Base-by-base conservation (phyloP, 2,888 invertebrate genomes). In the Pyralis farinalis region DNA sequence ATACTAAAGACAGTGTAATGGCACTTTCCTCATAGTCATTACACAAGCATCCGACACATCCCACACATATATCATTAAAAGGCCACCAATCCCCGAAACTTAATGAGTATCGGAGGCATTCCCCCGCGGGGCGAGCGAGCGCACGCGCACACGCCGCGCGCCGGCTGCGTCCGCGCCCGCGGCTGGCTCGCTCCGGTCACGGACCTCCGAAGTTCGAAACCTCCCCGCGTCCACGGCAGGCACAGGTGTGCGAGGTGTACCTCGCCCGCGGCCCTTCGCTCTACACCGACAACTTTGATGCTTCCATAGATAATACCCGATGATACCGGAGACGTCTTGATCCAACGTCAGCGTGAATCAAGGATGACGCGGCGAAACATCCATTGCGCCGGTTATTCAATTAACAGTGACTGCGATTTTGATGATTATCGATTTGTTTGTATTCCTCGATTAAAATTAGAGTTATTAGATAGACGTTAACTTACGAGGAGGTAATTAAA, bases 81-180 rank as follows among this genome's bases (percentile, higher is more conserved):
- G 67, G 68, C 69, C 67, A 70, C 68, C 74, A 66, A 75, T 69
- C 68, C 69, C 76, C 76, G 64, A 83, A 82, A 83, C 69, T 81
- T 85, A 85, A 86, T 84, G 84, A 82, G 72, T 73, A 69, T 75
- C 66, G 72, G 77, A 80, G 82, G 81, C 80, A 72, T 80, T 76
- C 74, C 73, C 74, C 77, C 71, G 51, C 55, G 62, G 66, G 16
- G 16, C 16, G 16, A 4, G 16, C 16, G 16, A 16, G 16, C 60
- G 66, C 68, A 67, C 73, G 70, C 68, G 71, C 63, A 20, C 10
- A 12, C 11, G 27, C 9, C 9, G 16, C 37, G 27, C 22, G 25
- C n/a, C 36, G 21, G 36, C 29, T 54, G 43, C 45, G 61, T 57
- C 63, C 62, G 55, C 55, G 67, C 71, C 68, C 57, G 57, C 47